A percentile compares a stretch with the other conserved stretches of the same genome.
Conservation (phyloP, 2,113 vertebrate species). For the Oreochromis niloticus region DNA sequence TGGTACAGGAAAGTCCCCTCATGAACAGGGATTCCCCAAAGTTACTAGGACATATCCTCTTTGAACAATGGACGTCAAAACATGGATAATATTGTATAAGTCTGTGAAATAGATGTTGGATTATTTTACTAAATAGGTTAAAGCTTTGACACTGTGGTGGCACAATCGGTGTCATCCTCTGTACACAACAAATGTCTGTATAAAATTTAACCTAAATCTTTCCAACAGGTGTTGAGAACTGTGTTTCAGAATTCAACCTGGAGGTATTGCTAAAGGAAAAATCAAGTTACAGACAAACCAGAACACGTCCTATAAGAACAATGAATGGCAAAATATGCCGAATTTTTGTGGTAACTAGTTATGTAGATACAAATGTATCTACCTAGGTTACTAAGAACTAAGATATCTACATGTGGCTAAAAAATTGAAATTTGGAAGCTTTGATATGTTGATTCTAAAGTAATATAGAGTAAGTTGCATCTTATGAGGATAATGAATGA, state of each 20-base stretch:
- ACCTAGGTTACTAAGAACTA: neutral
- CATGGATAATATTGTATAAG: neutral
- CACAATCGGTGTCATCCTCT: neutral
- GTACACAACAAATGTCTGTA: neutral
- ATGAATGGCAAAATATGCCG: neutral
- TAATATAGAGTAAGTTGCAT: neutral
- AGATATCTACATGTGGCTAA: neutral
- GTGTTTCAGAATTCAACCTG: neutral
- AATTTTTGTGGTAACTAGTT: neutral
- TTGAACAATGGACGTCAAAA: neutral
- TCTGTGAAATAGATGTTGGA: neutral
- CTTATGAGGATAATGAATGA: accelerated
- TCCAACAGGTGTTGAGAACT: neutral
- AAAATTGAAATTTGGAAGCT: neutral
- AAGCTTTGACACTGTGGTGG: neutral
- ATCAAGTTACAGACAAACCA: neutral
- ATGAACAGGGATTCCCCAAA: neutral
- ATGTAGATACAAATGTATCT: neutral
- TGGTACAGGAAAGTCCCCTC: neutral
- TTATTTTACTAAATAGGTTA: neutral
- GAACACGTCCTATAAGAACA: neutral
- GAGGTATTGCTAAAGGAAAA: neutral
- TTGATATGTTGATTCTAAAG: neutral
- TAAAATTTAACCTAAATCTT: neutral
- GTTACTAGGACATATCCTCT: neutral